Percentiles rank a stretch among this genome's conserved stretches.
Conservation (phyloP, 2,113 vertebrate genomes). For the Phoxinus phoxinus region DNA sequence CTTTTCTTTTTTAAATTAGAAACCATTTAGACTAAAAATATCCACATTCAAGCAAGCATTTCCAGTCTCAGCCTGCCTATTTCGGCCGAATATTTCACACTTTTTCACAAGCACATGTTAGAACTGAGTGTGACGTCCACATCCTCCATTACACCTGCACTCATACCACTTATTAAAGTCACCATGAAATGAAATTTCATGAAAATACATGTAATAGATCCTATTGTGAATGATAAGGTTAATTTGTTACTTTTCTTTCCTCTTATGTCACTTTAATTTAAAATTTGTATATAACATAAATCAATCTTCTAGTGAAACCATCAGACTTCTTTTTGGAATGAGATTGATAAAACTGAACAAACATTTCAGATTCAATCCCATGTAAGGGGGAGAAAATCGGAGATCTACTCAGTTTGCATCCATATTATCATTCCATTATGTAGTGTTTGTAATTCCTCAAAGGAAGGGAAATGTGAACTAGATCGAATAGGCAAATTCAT, state of each 20-base stretch:
- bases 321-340: not conserved
- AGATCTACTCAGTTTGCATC: not conserved
- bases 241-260: too few relatives aligned
- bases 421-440: not conserved
- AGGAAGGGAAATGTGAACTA: not conserved
- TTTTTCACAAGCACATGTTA: not conserved
- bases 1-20: not conserved
- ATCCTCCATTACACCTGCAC: not conserved
- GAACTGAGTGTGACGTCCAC: not conserved
- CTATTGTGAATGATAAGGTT: not conserved
- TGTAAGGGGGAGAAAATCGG: not conserved
- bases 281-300: too few relatives aligned
- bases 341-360: not conserved
- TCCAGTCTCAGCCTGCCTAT: not conserved
- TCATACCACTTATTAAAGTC: not conserved
- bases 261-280: not conserved
- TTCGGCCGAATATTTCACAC: not conserved
- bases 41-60: conserved; percentile 9
- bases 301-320: not conserved
- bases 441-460: not conserved
- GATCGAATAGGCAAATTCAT: not conserved
- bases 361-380: not conserved
- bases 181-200: too few relatives aligned
- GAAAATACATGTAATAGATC: too few relatives aligned
- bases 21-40: conserved; percentile 13